Evolutionary conservation across 2,797 vertebrate genomes (phyloP).

Genomic region (Malurus leucopterus): DNA sequence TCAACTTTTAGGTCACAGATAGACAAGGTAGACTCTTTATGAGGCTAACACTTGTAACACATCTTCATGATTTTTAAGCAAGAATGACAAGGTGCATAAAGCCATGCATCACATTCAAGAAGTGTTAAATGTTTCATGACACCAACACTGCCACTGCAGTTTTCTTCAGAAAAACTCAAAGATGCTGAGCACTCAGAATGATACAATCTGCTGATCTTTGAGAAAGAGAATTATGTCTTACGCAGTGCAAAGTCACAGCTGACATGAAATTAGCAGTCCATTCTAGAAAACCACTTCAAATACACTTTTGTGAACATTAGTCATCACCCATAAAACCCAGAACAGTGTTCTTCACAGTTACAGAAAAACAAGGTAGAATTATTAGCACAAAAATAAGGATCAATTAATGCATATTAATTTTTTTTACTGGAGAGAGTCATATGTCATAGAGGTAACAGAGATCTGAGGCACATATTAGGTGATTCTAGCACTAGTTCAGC

Average conservation of each 20-base stretch:
- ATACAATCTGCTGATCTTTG: not conserved
- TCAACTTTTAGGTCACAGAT: not conserved
- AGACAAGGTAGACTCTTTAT: not conserved
- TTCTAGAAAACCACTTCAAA: not conserved
- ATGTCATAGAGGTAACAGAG: not conserved
- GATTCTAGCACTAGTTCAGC: not conserved
- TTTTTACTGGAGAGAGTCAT: not conserved
- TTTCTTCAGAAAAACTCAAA: not conserved
- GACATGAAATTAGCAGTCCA: not conserved
- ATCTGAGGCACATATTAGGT: not conserved
- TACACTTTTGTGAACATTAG: not conserved
- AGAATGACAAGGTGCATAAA: not conserved
- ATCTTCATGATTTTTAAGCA: not conserved
- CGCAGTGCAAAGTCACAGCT: not conserved
- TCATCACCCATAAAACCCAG: not conserved
- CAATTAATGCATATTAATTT: not conserved
- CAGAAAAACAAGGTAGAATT: not conserved
- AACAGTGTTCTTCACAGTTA: not conserved
- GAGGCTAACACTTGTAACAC: not conserved
- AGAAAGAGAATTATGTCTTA: not conserved
- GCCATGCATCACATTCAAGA: not conserved
- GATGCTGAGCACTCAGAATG: not conserved
- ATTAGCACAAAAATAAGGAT: not conserved
- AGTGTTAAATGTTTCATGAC: not conserved
- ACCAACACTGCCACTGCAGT: not conserved